Evolutionary conservation across 1,140 invertebrate species (phyloP).

Genomic region (Euwallacea fornicatus): DNA sequence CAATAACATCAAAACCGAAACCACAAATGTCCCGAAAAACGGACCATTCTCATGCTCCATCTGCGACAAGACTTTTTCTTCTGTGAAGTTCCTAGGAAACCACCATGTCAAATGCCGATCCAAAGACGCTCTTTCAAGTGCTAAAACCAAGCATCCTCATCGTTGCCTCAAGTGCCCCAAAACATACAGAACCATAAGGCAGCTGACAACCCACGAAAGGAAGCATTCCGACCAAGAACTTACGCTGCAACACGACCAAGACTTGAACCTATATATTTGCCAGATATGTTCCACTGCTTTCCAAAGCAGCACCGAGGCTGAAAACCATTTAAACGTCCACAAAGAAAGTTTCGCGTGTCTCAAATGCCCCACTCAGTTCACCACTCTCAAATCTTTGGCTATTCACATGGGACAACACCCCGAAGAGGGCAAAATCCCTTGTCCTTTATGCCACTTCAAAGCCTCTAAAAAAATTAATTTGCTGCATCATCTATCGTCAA

Average conservation of each 20-base stretch:
- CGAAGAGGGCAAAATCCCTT: conserved; percentile 30
- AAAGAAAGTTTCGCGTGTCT: conserved; percentile 35
- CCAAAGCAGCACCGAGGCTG: conserved; percentile 31
- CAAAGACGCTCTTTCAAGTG: no score
- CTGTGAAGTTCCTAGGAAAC: no score
- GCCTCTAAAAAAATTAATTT: conserved; percentile 33
- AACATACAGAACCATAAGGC: conserved; percentile 23
- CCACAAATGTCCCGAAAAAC: no score
- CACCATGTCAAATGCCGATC: no score
- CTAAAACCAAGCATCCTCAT: no score
- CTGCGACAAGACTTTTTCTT: no score
- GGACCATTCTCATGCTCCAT: no score
- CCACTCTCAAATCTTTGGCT: conserved; percentile 31
- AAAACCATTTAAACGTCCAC: conserved; percentile 47
- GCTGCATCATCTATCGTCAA: conserved; percentile 37
- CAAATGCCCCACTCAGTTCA: conserved; percentile 34
- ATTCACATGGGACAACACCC: conserved; percentile 37
- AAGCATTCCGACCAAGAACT: conserved; percentile 17
- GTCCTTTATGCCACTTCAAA: conserved; percentile 40
- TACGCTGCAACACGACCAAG: conserved; percentile 37
- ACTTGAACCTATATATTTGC: conserved; percentile 36
- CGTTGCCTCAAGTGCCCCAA: conserved; percentile 26
- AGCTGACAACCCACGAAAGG: conserved; percentile 34
- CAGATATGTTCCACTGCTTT: conserved; percentile 35
- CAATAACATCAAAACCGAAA: no score